Conservation (phyloP, 2,888 invertebrate species). For the Odontothrips loti region DNA sequence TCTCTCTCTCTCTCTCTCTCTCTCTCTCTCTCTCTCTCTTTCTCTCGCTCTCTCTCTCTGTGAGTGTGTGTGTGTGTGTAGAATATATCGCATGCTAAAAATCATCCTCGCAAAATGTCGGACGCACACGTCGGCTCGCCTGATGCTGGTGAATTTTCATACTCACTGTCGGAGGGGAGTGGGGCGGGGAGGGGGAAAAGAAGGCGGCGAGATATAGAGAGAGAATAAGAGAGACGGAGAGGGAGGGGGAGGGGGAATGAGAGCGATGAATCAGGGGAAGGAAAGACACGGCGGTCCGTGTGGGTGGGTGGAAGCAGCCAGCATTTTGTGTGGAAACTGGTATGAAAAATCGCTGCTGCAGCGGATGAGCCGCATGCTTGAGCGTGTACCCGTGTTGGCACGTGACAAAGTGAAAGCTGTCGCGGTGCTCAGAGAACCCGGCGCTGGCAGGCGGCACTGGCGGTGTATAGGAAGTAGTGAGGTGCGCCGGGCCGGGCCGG, state of each 20-base stretch:
- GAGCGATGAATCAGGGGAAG: not conserved
- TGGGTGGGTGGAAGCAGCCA: not conserved
- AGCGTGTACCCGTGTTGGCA: too few relatives aligned
- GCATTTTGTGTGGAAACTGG: too few relatives aligned
- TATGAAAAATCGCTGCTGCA: too few relatives aligned
- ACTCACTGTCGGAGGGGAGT: not conserved
- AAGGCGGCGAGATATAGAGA: not conserved
- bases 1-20: too few relatives aligned
- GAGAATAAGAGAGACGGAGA: not conserved
- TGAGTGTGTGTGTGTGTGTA: not conserved
- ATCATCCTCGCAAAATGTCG: not conserved
- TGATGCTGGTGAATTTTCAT: not conserved
- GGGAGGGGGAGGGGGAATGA: not conserved
- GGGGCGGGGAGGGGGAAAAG: not conserved
- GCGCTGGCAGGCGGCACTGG: too few relatives aligned
- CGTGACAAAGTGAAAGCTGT: too few relatives aligned
- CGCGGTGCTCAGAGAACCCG: too few relatives aligned
- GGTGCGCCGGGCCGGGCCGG: too few relatives aligned
- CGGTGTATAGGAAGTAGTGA: too few relatives aligned
- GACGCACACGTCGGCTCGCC: not conserved
- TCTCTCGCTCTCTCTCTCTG: not conserved
- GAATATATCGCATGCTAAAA: slow-evolving; percentile 6
- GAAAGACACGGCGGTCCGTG: not conserved
- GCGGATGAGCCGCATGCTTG: too few relatives aligned
- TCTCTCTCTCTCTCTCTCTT: too few relatives aligned